Percentiles rank a stretch among this genome's conserved stretches.
phyloP scores from a whole-genome alignment of 2,888 invertebrate genomes.

The Tetanocera ferruginea region DNA sequence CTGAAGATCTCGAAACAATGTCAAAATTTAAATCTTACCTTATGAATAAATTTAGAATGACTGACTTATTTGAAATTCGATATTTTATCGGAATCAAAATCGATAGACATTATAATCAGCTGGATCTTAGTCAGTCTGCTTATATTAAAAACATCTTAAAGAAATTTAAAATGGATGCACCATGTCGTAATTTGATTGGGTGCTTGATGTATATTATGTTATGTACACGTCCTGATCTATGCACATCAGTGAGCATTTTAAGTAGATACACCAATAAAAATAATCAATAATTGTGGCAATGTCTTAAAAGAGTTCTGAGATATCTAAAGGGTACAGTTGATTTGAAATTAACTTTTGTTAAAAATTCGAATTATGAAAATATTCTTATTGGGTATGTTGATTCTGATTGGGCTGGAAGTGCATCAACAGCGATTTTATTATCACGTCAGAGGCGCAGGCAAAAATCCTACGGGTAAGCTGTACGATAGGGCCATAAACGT shows the following conservation, averaged over 20 bases:
- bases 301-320: conserved; percentile 22
- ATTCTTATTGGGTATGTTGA: conserved; percentile 34
- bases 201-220: conserved; percentile 43
- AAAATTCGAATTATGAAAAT: conserved; percentile 30
- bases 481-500: too few species aligned
- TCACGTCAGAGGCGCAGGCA: too few species aligned
- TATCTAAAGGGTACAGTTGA: too few species aligned
- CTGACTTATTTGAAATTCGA: conserved; percentile 36
- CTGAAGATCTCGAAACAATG: conserved; percentile 45
- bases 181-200: conserved; percentile 43
- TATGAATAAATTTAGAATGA: conserved; percentile 45
- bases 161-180: conserved; percentile 19
- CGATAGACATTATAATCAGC: conserved; percentile 18
- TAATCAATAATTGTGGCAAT: conserved; percentile 41
- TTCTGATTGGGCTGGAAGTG: conserved; percentile 47
- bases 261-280: conserved; percentile 40
- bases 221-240: conserved; percentile 41
- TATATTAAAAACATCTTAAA: conserved; percentile 37
- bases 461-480: too few species aligned
- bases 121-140: not conserved
- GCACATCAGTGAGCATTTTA: conserved; percentile 37
- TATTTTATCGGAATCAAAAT: conserved; percentile 40
- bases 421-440: too few species aligned
- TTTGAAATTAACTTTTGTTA: too few species aligned
- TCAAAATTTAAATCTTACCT: conserved; percentile 45